A percentile compares a stretch with the other conserved stretches of the same genome.
Conservation (phyloP, 2,797 vertebrate species). For the Bovichtus variegatus region DNA sequence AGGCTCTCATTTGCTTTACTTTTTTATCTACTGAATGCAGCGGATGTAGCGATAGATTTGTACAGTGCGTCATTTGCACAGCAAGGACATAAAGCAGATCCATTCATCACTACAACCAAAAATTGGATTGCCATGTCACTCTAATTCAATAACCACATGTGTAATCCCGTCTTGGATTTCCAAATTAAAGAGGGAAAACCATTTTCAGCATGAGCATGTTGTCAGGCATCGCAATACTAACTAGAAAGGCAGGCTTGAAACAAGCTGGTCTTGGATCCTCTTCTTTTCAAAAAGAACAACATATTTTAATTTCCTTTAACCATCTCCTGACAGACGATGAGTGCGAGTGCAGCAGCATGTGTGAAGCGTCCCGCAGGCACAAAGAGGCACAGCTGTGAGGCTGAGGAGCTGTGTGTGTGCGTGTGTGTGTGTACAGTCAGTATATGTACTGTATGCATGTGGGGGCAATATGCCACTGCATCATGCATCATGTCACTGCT, state of each 20-base stretch:
- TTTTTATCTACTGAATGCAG: constrained; percentile 40
- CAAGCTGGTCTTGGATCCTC: constrained; percentile 8
- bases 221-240: constrained; percentile 17
- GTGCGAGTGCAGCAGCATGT: constrained; percentile 8
- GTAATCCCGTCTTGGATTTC: constrained; percentile 56
- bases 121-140: constrained; percentile 53
- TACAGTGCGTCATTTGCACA: constrained; percentile 38
- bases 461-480: constrained; percentile 1
- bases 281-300: constrained; percentile 23
- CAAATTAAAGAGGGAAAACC: constrained; percentile 38
- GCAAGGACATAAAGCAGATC: constrained; percentile 38
- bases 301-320: constrained; percentile 45
- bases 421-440: not conserved
- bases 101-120: constrained; percentile 41
- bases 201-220: constrained; percentile 48
- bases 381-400: not conserved
- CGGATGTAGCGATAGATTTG: constrained; percentile 44
- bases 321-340: constrained; percentile 30
- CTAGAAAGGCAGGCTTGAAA: constrained; percentile 36
- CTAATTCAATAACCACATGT: constrained; percentile 59
- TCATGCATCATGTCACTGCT: constrained; percentile 8
- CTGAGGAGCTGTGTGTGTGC: not conserved
- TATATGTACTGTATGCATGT: not conserved
- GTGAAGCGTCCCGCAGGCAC: constrained; percentile 8
- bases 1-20: constrained; percentile 44